These are phyloP conservation scores for Dermochelys coriacea DNA, from an alignment of 2,797 vertebrate genomes.

Conservation along the genomic window DNA sequence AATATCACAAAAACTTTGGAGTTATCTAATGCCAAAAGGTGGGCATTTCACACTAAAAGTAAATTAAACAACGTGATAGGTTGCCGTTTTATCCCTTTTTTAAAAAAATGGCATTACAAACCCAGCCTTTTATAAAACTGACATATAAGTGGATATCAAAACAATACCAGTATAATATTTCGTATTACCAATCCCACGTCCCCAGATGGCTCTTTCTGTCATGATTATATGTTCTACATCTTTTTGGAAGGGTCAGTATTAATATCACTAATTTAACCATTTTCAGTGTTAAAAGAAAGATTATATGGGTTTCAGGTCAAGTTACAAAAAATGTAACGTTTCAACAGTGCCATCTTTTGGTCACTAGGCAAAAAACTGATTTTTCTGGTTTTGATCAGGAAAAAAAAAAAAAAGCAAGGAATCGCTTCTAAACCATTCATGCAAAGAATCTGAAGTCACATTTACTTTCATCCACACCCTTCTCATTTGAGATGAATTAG, in stretches of 20 bases:
- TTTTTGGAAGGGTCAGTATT: conserved; percentile 66
- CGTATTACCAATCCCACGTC: neutral
- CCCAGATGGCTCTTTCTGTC: conserved; percentile 13
- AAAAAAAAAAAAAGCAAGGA: neutral
- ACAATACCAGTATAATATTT: neutral
- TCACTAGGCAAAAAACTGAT: neutral
- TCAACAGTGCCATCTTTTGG: conserved; percentile 84
- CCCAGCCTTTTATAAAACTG: neutral
- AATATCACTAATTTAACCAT: conserved; percentile 69
- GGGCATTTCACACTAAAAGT: neutral
- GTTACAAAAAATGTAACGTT: conserved; percentile 25
- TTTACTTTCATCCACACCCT: neutral
- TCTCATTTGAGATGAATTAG: neutral
- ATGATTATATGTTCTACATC: conserved; percentile 56
- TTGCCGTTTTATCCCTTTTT: neutral
- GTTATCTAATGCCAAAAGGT: neutral
- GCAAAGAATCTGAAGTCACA: conserved; percentile 3
- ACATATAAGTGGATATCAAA: neutral
- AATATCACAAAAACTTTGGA: neutral
- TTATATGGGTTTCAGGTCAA: neutral
- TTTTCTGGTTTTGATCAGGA: neutral
- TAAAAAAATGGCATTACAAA: neutral
- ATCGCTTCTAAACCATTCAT: neutral
- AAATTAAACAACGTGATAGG: conserved; percentile 11
- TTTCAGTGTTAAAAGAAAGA: conserved; percentile 61